A percentile compares a stretch with the other conserved stretches of the same genome.
These are phyloP conservation scores for Xerus rutilus DNA, from an alignment of 2,797 vertebrate species.

Conservation along the genomic window DNA sequence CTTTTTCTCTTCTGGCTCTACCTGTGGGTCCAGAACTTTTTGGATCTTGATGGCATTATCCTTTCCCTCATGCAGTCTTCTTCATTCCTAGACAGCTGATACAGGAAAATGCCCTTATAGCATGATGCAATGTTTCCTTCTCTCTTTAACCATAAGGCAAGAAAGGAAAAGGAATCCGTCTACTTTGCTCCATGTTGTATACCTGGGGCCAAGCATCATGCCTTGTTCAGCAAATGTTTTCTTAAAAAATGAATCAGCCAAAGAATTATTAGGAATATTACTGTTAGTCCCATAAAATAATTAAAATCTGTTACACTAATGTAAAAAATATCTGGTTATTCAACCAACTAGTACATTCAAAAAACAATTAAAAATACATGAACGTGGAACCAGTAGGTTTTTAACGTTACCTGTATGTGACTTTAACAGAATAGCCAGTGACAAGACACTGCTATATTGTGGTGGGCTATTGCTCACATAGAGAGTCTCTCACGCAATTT, in stretches of 20 bases:
- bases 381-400: neutral
- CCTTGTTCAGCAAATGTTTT: neutral
- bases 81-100: neutral
- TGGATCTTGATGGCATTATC: neutral
- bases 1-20: neutral
- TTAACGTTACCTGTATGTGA: neutral
- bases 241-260: neutral
- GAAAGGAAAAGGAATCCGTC: neutral
- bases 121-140: neutral
- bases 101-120: neutral
- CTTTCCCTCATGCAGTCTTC: neutral
- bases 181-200: neutral
- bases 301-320: neutral
- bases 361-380: neutral
- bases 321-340: neutral
- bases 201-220: neutral
- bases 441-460: neutral
- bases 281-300: neutral
- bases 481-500: neutral
- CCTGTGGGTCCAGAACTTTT: neutral
- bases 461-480: neutral
- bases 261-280: conserved; percentile 3
- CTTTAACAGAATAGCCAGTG: neutral
- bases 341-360: neutral
- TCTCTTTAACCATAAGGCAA: neutral